Base-by-base conservation (phyloP, 1,140 invertebrate species). In the Drosophila tropicalis region DNA sequence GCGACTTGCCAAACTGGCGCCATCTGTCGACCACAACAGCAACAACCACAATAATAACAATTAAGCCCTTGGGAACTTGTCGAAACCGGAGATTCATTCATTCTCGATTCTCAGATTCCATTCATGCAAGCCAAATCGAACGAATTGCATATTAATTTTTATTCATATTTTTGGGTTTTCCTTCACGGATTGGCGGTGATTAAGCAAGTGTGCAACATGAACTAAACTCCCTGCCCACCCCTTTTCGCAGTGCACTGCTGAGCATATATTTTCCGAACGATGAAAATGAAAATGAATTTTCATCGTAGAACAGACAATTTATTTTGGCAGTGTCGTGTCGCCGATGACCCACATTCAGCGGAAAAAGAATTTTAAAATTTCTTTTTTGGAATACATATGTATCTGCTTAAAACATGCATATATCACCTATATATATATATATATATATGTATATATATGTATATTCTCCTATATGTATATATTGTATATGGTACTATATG, bases 1-100 rank as follows among this genome's bases (percentile, higher is more conserved):
- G 78, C 82, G 82, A 85, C 82, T 86, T 83, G 82, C 78, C 84
- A 74, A 67, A 51, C 78, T 86, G 82, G 82, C 82, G 82, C 82
- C 82, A 86, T 86, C 82, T 86, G 83, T 67, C 79, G 83, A 29
- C 36, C 75, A 72, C 36, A 39, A 39, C 12, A 39, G n/a, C 65
- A 44, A 15, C 7, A 15, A 17, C 5, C 17, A 44, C 1, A 2
- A 1, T 5, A 41, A n/a, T 15, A 17, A 17, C 7, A 44, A 44
- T n/a, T 19, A 10, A 51, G 44, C 44, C 44, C 44, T 51, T 51
- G 44, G 44, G 44, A 51, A 51, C 2, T 4, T 15, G 17, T 29
- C 44, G 44, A 47, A 47, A 19, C 44, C 44, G 44, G 44, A 51
- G 44, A 67, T 62, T 44, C 66, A 68, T 68, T 51, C 44, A 62